Conservation (phyloP, 2,113 vertebrate genomes). For the Gadus chalcogrammus region DNA sequence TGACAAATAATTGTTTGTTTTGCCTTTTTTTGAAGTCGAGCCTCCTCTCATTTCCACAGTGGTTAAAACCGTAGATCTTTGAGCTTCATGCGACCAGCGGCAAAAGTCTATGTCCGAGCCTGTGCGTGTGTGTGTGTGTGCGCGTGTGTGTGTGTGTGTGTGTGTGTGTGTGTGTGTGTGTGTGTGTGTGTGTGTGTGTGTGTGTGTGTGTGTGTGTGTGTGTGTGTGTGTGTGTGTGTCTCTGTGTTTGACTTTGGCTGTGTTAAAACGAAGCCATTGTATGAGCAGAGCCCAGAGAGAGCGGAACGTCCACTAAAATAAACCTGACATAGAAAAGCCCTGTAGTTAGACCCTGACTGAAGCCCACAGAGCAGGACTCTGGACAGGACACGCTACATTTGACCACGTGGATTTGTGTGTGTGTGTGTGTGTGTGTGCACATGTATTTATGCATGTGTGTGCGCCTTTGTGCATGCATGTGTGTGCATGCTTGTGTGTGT, state of each 20-base stretch:
- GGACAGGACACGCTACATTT: slow-evolving; percentile 20
- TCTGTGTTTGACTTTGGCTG: slow-evolving; percentile 36
- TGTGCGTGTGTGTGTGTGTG: slow-evolving; percentile 10
- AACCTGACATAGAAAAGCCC: slow-evolving; percentile 58
- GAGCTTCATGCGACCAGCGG: slow-evolving; percentile 12
- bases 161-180: too few relatives aligned
- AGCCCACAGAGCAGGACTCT: slow-evolving; percentile 49
- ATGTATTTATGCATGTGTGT: too few relatives aligned
- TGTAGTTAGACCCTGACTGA: slow-evolving; percentile 43
- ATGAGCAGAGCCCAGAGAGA: slow-evolving; percentile 38
- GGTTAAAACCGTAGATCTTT: slow-evolving; percentile 33
- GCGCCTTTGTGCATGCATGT: not conserved
- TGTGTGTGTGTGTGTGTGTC: not conserved
- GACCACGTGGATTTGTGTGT: not conserved
- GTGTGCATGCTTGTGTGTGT: too few relatives aligned
- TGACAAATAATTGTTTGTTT: slow-evolving; percentile 20
- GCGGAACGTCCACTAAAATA: slow-evolving; percentile 57
- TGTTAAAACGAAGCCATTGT: slow-evolving; percentile 57
- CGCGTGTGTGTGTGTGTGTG: too few relatives aligned
- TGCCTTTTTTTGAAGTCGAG: slow-evolving; percentile 24
- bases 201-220: too few relatives aligned
- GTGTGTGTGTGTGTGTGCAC: too few relatives aligned
- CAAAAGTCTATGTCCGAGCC: slow-evolving; percentile 28
- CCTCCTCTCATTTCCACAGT: slow-evolving; percentile 23
- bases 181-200: too few relatives aligned